These are phyloP conservation scores for Petaurus breviceps DNA, from an alignment of 2,113 vertebrate genomes.

Conservation along the genomic window DNA sequence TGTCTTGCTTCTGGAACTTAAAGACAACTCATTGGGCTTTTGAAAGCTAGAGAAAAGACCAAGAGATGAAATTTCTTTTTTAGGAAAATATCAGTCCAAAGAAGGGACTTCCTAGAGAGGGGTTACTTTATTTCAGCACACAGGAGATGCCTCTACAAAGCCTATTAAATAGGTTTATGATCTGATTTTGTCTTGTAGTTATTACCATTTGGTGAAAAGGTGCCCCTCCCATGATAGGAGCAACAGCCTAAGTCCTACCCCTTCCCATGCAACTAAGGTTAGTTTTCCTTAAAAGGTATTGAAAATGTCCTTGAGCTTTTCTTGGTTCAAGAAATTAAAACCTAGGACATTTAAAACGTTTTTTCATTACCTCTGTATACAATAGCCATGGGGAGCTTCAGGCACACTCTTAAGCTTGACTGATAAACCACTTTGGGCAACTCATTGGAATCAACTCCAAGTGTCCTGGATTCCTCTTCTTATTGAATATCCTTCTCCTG, in stretches of 20 bases:
- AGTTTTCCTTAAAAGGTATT: not conserved
- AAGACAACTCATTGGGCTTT: not conserved
- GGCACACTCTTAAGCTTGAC: not conserved
- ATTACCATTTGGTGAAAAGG: not conserved
- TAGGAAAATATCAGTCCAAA: not conserved
- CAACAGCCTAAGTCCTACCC: not conserved
- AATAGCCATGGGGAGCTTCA: not conserved
- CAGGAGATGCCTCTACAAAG: not conserved
- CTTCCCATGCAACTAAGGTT: not conserved
- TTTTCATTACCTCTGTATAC: not conserved
- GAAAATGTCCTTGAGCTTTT: not conserved
- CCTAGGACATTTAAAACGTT: not conserved
- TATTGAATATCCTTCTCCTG: too few species aligned
- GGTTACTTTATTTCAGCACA: not conserved
- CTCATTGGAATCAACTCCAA: not conserved
- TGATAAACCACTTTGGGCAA: not conserved
- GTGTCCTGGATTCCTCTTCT: not conserved
- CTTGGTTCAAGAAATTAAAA: not conserved
- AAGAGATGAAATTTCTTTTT: not conserved
- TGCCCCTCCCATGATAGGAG: not conserved
- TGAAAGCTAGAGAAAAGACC: not conserved
- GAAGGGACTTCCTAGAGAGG: not conserved
- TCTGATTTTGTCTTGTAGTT: not conserved
- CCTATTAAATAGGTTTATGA: not conserved
- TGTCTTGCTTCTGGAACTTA: not conserved